Conservation (phyloP, 2,888 invertebrate genomes). For the Trypoxylon attenuatum region DNA sequence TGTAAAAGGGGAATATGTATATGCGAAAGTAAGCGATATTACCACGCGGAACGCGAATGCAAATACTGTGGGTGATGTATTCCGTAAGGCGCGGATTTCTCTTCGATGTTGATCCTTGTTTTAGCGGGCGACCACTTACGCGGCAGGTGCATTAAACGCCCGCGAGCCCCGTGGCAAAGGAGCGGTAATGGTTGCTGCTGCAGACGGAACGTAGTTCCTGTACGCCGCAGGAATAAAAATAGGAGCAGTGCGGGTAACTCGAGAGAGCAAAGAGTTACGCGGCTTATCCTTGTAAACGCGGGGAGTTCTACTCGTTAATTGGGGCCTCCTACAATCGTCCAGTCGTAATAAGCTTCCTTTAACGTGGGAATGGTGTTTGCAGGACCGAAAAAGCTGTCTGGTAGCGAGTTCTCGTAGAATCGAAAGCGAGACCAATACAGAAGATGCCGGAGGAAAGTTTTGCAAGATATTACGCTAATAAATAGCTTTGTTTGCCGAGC, state of each 20-base stretch:
- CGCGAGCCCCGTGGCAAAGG: conserved; percentile 4
- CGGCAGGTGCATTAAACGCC: conserved; percentile 45
- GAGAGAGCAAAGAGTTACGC: too few relatives aligned
- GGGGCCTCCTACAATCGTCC: too few relatives aligned
- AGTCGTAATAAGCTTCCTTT: too few relatives aligned
- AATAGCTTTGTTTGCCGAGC: conserved; percentile 64
- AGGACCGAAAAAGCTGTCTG: too few relatives aligned
- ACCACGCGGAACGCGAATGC: conserved; percentile 52
- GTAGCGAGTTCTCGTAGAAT: too few relatives aligned
- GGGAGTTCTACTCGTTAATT: too few relatives aligned
- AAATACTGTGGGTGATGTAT: conserved; percentile 53
- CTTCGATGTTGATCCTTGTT: conserved; percentile 54
- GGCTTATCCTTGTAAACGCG: too few relatives aligned
- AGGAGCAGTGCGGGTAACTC: too few relatives aligned
- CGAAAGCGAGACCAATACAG: too few relatives aligned
- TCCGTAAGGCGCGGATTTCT: conserved; percentile 57
- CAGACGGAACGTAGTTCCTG: too few relatives aligned
- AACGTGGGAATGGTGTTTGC: too few relatives aligned
- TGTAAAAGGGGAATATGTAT: neutral
- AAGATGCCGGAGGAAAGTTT: conserved; percentile 41
- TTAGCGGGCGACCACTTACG: conserved; percentile 44
- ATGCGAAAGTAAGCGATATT: conserved; percentile 31
- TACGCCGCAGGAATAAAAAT: too few relatives aligned
- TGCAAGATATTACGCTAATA: conserved; percentile 58
- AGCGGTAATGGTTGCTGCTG: neutral